Evolutionary conservation across 1,140 invertebrate genomes (phyloP).

Genomic region (Potamilus streckersoni): DNA sequence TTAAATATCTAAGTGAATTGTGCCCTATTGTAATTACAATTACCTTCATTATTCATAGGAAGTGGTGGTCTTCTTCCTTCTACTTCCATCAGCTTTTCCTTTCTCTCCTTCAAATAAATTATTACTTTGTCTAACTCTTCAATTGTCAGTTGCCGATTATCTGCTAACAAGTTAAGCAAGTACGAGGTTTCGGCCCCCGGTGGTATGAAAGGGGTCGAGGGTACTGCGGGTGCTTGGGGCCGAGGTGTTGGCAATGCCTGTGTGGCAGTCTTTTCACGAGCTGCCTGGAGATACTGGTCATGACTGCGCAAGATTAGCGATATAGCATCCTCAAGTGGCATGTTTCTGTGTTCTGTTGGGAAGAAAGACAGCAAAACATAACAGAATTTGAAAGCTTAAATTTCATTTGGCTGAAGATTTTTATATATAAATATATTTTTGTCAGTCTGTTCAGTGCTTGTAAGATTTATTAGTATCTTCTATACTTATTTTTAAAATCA

Average conservation of each 20-base stretch:
- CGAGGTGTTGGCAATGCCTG: background rate
- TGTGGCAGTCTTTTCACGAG: slow-evolving; percentile 44
- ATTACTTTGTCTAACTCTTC: slow-evolving; percentile 85
- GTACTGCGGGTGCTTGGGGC: slow-evolving; percentile 4
- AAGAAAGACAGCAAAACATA: slow-evolving; percentile 19
- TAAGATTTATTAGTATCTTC: too few relatives aligned
- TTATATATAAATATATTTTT: too few relatives aligned
- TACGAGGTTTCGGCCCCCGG: slow-evolving; percentile 71
- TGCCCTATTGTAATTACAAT: too few relatives aligned
- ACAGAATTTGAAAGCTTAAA: too few relatives aligned
- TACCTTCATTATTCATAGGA: too few relatives aligned
- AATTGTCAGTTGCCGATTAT: slow-evolving; percentile 82
- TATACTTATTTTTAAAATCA: too few relatives aligned
- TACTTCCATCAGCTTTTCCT: slow-evolving; percentile 69
- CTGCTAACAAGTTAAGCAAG: slow-evolving; percentile 82
- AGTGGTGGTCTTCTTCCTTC: slow-evolving; percentile 12
- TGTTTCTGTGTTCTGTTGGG: slow-evolving; percentile 87
- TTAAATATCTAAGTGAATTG: too few relatives aligned
- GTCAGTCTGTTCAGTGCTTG: too few relatives aligned
- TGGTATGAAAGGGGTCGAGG: slow-evolving; percentile 30
- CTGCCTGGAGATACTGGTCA: slow-evolving; percentile 76
- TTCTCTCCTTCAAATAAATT: slow-evolving; percentile 81
- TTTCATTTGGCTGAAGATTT: too few relatives aligned
- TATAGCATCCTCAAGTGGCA: slow-evolving; percentile 92
- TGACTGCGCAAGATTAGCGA: slow-evolving; percentile 83